Conservation (phyloP, 1,140 invertebrate species). For the Drosophila albomicans region DNA sequence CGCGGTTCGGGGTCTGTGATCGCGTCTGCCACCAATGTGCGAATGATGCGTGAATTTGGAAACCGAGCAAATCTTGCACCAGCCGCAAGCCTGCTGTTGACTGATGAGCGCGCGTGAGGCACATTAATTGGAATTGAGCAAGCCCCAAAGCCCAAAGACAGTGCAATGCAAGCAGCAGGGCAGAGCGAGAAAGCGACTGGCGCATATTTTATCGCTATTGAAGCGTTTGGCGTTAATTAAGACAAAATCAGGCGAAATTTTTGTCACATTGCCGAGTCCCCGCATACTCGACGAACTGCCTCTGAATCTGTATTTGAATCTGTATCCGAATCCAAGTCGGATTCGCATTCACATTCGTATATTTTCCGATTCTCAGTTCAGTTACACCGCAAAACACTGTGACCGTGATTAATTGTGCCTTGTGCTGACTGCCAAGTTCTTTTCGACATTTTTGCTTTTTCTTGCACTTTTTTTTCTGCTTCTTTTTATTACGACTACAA, state of each 20-base stretch:
- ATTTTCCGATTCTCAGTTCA: conserved; percentile 19
- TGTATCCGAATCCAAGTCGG: conserved; percentile 5
- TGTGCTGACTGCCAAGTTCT: conserved; percentile 49
- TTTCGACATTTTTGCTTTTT: conserved; percentile 18
- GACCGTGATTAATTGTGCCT: conserved; percentile 76
- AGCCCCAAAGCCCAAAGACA: conserved; percentile 15
- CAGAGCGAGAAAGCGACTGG: conserved; percentile 46
- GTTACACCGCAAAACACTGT: conserved; percentile 21
- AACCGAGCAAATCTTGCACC: conserved; percentile 51
- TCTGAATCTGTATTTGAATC: conserved; percentile 7
- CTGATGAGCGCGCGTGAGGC: conserved; percentile 70
- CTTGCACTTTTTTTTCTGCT: neutral
- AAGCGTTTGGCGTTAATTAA: conserved; percentile 85
- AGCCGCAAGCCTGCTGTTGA: conserved; percentile 52
- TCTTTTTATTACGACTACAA: conserved; percentile 17
- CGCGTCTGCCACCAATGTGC: conserved; percentile 77
- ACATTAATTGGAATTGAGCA: conserved; percentile 75
- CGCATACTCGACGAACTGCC: neutral
- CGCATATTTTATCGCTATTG: conserved; percentile 85
- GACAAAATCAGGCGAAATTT: conserved; percentile 84
- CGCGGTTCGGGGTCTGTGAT: conserved; percentile 29
- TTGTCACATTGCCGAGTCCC: conserved; percentile 73
- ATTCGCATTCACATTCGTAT: neutral
- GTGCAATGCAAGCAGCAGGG: conserved; percentile 22
- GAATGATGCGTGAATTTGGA: conserved; percentile 84